Conservation (phyloP, 2,113 vertebrate genomes). For the Vidua macroura region DNA sequence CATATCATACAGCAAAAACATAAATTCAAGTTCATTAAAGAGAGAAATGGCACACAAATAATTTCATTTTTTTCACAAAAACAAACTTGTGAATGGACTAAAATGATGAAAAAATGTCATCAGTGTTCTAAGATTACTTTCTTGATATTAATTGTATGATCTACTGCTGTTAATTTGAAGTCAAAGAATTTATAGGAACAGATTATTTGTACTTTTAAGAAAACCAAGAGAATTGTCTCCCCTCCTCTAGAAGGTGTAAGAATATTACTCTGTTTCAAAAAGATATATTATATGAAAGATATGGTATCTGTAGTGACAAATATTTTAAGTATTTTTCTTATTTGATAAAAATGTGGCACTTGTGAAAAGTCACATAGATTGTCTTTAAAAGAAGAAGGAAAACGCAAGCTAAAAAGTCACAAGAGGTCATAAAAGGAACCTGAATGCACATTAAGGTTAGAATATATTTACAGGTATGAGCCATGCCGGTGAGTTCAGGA, state of each 20-base stretch:
- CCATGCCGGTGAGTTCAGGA: neutral
- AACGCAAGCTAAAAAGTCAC: neutral
- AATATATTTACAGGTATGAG: neutral
- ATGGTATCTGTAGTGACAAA: neutral
- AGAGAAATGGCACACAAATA: slow-evolving; percentile 10
- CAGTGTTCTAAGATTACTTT: neutral
- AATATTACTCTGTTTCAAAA: neutral
- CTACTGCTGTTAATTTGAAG: neutral
- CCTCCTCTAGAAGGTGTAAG: neutral
- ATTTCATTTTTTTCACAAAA: slow-evolving; percentile 28
- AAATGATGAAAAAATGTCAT: neutral
- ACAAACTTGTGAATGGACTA: neutral
- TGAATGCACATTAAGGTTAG: neutral
- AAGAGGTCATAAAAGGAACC: neutral
- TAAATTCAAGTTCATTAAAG: slow-evolving; percentile 33
- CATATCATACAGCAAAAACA: neutral
- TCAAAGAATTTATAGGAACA: neutral
- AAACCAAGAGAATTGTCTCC: neutral
- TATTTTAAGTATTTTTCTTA: neutral
- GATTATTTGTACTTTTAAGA: neutral
- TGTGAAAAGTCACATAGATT: neutral
- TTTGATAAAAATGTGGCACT: neutral
- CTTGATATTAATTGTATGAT: neutral
- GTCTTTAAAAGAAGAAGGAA: neutral
- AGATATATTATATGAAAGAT: neutral